These are phyloP conservation scores for Megaustenia siamemsis DNA, from an alignment of 2,888 invertebrate species.

Conservation along the genomic window DNA sequence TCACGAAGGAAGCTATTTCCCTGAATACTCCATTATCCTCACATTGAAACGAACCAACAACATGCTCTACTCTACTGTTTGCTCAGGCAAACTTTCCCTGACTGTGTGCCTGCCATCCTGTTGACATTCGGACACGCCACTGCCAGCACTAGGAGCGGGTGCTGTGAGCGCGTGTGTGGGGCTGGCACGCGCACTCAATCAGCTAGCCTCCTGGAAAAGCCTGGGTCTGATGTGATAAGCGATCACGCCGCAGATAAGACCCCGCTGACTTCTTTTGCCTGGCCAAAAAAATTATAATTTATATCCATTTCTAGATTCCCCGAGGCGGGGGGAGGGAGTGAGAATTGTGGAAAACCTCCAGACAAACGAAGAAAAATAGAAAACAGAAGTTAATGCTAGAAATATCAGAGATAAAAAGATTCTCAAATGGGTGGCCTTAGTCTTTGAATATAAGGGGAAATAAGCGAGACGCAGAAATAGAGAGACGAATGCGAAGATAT, in stretches of 20 bases:
- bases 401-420: background rate
- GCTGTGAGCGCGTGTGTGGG: background rate
- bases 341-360: background rate
- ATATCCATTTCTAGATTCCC: constrained; percentile 8
- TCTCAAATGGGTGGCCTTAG: background rate
- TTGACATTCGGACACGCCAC: background rate
- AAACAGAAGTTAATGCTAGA: background rate
- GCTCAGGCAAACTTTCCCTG: too few species aligned
- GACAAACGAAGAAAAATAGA: background rate
- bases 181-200: constrained; percentile 1
- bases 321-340: background rate
- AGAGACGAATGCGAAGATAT: background rate
- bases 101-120: too few species aligned
- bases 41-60: too few species aligned
- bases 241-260: background rate
- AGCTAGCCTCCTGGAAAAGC: background rate
- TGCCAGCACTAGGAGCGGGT: background rate
- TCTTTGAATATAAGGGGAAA: background rate
- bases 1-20: too few species aligned
- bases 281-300: constrained; percentile 3
- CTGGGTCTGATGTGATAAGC: background rate
- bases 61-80: too few species aligned
- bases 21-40: too few species aligned
- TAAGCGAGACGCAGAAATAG: background rate
- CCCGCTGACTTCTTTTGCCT: background rate